Percentiles rank a stretch among this genome's conserved stretches.
These are phyloP conservation scores for Corythornis leucogaster DNA, from an alignment of 2,797 vertebrate genomes.

Conservation along the genomic window DNA sequence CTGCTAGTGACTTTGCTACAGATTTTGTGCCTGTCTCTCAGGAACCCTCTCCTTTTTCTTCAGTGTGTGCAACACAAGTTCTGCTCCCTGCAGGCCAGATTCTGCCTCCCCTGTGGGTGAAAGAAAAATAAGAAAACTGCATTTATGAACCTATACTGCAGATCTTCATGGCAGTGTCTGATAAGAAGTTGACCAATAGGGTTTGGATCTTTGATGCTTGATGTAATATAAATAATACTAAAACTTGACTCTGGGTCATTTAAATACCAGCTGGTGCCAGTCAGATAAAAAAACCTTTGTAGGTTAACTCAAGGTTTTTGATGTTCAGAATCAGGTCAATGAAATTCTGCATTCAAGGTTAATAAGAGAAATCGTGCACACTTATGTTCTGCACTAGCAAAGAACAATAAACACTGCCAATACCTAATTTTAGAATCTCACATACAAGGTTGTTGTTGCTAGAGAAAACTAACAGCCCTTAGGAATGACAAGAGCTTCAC, in stretches of 20 bases:
- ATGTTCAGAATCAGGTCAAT: constrained; percentile 9
- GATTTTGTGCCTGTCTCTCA: neutral
- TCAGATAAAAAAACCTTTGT: constrained; percentile 8
- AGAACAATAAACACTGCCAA: constrained; percentile 14
- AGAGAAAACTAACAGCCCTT: constrained; percentile 20
- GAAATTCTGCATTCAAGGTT: constrained; percentile 52
- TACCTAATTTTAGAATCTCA: constrained; percentile 45
- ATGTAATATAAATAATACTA: neutral
- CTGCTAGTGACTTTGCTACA: neutral
- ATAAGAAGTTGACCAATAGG: constrained; percentile 3
- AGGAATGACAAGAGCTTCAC: constrained; percentile 1
- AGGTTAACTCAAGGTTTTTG: constrained; percentile 36
- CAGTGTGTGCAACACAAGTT: neutral
- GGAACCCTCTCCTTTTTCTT: neutral
- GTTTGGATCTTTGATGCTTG: constrained; percentile 3
- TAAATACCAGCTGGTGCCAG: neutral
- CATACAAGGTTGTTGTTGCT: neutral
- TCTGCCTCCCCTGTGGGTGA: neutral
- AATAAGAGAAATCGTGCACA: constrained; percentile 1
- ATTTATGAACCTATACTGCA: neutral
- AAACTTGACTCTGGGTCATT: neutral
- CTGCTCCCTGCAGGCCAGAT: neutral
- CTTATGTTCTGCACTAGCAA: constrained; percentile 18
- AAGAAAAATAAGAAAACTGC: neutral
- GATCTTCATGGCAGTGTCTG: neutral